Base-by-base conservation (phyloP, 2,113 vertebrate genomes). In the Silurus glanis region DNA sequence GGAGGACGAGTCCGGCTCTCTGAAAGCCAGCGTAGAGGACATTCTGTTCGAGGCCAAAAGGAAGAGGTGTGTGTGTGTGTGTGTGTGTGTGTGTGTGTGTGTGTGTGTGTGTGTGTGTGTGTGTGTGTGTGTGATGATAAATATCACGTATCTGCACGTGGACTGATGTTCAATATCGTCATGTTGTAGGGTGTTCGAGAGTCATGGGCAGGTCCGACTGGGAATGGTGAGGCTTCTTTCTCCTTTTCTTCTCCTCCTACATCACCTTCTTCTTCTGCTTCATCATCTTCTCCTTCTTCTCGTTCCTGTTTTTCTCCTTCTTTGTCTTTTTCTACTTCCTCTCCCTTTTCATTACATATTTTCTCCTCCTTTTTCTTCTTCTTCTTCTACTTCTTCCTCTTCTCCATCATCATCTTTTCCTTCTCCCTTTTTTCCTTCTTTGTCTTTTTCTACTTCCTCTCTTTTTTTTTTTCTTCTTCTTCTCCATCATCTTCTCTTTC, bases 11-110 rank as follows among this genome's bases (percentile, higher is more conserved):
- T 97, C 96, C 4, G 98, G 98, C 0, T 99, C 98, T 4, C 95
- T 99, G 88, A 99, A 97, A 91, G 97, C 98, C 21, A 96, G 96
- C 4, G 97, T 99, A 75, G 98, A 99, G 88, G 97, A 99, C 82
- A 98, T 99, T 90, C 95, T 99, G 5, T 99, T 97, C 91, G 97
- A 98, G 91, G 96, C 96, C 5, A 99, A 98, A 92, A 96, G 97
- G 85, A 98, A 96, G 94, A 96, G 97, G 97, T 97, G 90, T 76
- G 85, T 2, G 7, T 28, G 5, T 0, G 3, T 12, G 56, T 5
- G 19, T 25, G 47, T 47, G n/a, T 25, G 49, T 14, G 3, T 53
- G 37, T 4, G 1, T 59, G 12, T 75, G n/a, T n/a, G 9, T 53
- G 17, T 76, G 85, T 2, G 7, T 28, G 5, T 0, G 3, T 12